Percentiles rank a stretch among this genome's conserved stretches.
Conservation (phyloP, 2,888 invertebrate genomes). For the Platycheirus rosarum region DNA sequence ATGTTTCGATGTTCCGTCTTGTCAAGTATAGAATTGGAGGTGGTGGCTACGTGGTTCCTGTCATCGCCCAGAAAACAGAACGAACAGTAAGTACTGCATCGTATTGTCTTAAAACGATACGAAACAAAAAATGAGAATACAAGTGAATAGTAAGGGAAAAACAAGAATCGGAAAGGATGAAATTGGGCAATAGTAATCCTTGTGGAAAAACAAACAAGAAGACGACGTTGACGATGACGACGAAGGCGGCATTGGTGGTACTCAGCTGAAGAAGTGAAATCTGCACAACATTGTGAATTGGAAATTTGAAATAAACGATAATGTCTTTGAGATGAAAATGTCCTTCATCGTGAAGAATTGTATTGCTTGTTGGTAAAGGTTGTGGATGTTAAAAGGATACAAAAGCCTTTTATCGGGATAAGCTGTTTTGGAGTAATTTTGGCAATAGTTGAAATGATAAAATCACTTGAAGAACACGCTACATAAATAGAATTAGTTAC, state of each 20-base stretch:
- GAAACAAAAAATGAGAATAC: slow-evolving; percentile 19
- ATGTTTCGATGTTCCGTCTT: slow-evolving; percentile 31
- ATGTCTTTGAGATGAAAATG: slow-evolving; percentile 44
- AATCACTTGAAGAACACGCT: slow-evolving; percentile 14
- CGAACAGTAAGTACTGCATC: slow-evolving; percentile 21
- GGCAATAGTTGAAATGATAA: slow-evolving; percentile 39
- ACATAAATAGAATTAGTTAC: slow-evolving; percentile 7
- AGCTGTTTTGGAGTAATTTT: slow-evolving; percentile 41
- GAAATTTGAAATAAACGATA: slow-evolving; percentile 30
- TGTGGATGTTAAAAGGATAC: slow-evolving; percentile 16
- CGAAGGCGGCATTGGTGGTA: too few relatives aligned
- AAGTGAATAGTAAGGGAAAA: slow-evolving; percentile 4
- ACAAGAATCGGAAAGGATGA: slow-evolving; percentile 26
- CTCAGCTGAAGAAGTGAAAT: slow-evolving; percentile 48
- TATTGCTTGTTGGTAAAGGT: slow-evolving; percentile 1
- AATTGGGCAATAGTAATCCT: slow-evolving; percentile 30
- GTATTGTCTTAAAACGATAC: slow-evolving; percentile 51
- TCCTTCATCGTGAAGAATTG: slow-evolving; percentile 18
- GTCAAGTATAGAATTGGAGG: neutral
- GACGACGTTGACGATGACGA: too few relatives aligned
- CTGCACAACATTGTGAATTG: slow-evolving; percentile 38
- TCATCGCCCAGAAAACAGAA: slow-evolving; percentile 40
- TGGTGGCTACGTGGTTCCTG: slow-evolving; percentile 25
- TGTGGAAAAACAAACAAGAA: slow-evolving; percentile 44
- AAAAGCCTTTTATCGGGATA: slow-evolving; percentile 26